Conservation (phyloP, 1,140 invertebrate species). For the Ceratina australensis region DNA sequence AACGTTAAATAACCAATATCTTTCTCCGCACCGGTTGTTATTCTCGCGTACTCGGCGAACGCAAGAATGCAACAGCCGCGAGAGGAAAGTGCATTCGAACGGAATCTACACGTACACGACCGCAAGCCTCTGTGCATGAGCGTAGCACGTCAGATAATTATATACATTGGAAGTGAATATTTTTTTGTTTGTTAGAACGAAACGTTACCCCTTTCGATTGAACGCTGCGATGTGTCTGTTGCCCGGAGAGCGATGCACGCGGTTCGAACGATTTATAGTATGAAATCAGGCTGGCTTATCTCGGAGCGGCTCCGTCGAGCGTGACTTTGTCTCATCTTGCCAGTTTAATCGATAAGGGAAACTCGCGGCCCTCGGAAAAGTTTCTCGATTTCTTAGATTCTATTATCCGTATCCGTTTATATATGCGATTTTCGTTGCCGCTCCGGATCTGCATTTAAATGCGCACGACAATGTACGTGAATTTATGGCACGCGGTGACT, state of each 20-base stretch:
- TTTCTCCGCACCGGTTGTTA: constrained; percentile 2
- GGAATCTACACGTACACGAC: not conserved
- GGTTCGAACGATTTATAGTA: no score
- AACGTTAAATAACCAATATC: constrained; percentile 49
- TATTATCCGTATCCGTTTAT: not conserved
- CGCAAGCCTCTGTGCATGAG: no score
- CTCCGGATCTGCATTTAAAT: constrained; percentile 17
- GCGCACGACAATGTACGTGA: not conserved
- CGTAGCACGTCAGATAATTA: not conserved
- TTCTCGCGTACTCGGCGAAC: not conserved
- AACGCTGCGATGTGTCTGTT: not conserved
- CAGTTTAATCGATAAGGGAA: constrained; percentile 21
- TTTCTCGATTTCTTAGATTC: constrained; percentile 18
- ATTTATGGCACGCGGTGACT: constrained; percentile 4
- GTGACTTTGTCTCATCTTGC: constrained; percentile 10
- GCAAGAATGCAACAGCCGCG: constrained; percentile 32
- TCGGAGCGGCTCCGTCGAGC: not conserved
- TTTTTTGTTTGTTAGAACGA: no score
- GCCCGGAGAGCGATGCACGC: no score
- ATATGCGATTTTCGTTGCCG: no score
- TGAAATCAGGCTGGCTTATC: no score
- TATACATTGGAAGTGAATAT: no score
- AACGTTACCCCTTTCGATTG: not conserved
- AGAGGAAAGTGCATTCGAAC: constrained; percentile 33
- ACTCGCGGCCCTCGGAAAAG: not conserved